Conservation (phyloP, 2,797 vertebrate species). For the Gorsachius magnificus region DNA sequence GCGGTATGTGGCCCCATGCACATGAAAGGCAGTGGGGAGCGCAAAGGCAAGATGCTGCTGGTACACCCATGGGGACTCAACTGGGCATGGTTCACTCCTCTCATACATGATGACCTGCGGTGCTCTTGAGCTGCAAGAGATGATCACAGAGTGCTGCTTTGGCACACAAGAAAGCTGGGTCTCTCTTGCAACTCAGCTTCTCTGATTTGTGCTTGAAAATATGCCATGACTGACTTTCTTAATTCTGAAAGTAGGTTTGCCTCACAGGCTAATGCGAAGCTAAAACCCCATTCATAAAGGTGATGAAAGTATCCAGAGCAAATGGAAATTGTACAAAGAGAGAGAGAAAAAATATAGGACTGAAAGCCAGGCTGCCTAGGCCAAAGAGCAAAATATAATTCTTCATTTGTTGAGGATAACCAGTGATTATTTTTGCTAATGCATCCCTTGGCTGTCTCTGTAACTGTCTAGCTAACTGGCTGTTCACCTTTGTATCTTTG, state of each 20-base stretch:
- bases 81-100: neutral
- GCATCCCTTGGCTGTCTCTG: neutral
- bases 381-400: neutral
- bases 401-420: neutral
- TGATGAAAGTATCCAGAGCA: neutral
- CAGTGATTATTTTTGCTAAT: conserved; percentile 41
- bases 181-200: neutral
- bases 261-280: neutral
- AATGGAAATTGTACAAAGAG: neutral
- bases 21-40: accelerated
- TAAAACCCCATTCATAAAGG: neutral
- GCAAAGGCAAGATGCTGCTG: neutral
- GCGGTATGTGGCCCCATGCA: neutral
- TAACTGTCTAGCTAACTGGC: neutral
- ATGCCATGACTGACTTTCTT: neutral
- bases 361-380: neutral
- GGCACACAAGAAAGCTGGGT: accelerated
- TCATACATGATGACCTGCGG: neutral
- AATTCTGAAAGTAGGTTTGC: neutral
- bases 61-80: neutral
- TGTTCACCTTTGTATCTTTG: neutral
- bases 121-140: neutral
- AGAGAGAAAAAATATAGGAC: neutral
- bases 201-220: neutral
- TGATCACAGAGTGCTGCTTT: neutral